Conservation (phyloP, 1,140 invertebrate species). For the Leptinotarsa lineolata region DNA sequence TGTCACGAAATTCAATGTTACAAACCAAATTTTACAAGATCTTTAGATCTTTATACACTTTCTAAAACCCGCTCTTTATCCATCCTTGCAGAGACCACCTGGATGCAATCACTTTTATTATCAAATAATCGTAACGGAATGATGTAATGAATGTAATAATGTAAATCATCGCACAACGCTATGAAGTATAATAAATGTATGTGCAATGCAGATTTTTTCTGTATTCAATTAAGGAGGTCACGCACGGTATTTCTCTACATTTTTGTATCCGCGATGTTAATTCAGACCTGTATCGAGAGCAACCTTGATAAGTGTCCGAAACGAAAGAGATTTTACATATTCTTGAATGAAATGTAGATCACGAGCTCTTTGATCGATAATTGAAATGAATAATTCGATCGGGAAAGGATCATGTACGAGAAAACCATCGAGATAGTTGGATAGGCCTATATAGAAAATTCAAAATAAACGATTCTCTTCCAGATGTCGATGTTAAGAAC, state of each 20-base stretch:
- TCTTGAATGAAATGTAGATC: too few species aligned
- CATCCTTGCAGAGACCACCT: background rate
- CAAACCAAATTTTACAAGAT: too few species aligned
- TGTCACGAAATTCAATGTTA: too few species aligned
- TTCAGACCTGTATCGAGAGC: background rate
- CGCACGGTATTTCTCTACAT: background rate
- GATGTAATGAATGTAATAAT: background rate
- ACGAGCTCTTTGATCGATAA: too few species aligned
- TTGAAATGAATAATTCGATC: too few species aligned
- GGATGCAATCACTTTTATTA: slow-evolving; percentile 5
- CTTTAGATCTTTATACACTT: too few species aligned
- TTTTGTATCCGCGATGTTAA: background rate
- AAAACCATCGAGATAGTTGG: too few species aligned
- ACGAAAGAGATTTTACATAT: background rate
- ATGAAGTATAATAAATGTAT: background rate
- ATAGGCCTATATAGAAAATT: too few species aligned
- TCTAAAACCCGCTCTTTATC: too few species aligned
- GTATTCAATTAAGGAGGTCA: background rate
- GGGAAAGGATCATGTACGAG: too few species aligned
- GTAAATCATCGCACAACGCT: background rate
- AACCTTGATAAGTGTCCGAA: background rate
- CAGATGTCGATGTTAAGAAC: too few species aligned
- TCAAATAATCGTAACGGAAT: slow-evolving; percentile 6
- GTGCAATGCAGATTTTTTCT: background rate
- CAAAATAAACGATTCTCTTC: too few species aligned